phyloP scores from a whole-genome alignment of 2,888 invertebrate species.

The Drosophila anomelani region DNA sequence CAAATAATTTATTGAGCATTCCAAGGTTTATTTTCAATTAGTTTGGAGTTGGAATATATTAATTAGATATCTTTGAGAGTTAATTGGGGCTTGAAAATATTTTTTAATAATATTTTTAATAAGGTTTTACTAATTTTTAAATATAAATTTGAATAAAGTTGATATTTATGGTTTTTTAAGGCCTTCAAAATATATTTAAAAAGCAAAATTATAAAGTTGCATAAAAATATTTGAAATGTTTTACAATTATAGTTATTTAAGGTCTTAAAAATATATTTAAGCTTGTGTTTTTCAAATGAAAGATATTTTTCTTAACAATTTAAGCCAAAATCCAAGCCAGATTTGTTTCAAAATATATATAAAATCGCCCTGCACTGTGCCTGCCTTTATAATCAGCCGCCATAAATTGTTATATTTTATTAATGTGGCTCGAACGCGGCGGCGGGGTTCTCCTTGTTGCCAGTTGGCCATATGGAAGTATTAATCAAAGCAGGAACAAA shows the following conservation, averaged over 20 bases:
- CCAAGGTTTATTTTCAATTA: neutral
- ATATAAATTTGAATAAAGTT: no score
- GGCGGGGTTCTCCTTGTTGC: constrained; percentile 58
- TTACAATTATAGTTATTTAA: neutral
- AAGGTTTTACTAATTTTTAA: no score
- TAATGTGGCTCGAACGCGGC: constrained; percentile 74
- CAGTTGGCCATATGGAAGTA: constrained; percentile 76
- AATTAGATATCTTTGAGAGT: neutral
- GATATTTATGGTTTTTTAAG: no score
- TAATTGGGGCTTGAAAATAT: no score
- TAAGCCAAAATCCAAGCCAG: constrained; percentile 19
- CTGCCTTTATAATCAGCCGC: constrained; percentile 66
- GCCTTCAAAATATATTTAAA: no score
- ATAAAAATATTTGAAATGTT: no score
- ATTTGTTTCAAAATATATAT: constrained; percentile 6
- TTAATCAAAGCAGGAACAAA: constrained; percentile 65
- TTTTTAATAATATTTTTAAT: no score
- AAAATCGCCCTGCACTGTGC: constrained; percentile 25
- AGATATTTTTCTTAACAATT: neutral
- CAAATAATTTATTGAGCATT: neutral
- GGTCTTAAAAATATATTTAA: neutral
- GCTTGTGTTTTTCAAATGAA: neutral
- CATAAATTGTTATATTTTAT: constrained; percentile 80
- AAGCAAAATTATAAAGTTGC: no score
- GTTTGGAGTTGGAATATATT: neutral